Conservation (phyloP, 2,888 invertebrate genomes). For the Oxytorus armatus region DNA sequence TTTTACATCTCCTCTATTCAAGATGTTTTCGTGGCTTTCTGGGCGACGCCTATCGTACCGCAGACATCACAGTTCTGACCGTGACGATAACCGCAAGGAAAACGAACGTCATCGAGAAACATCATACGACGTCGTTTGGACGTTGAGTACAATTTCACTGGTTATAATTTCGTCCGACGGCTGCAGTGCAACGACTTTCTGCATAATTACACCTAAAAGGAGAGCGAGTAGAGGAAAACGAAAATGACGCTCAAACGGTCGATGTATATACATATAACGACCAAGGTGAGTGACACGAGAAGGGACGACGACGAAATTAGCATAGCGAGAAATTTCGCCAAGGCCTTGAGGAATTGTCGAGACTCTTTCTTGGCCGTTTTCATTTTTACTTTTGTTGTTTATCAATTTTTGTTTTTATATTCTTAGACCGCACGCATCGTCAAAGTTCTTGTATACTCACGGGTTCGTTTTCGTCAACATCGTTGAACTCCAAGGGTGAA, state of each 20-base stretch:
- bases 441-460: not conserved
- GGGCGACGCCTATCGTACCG: not conserved
- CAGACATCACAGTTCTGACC: slow-evolving; percentile 34
- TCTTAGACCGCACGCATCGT: not conserved
- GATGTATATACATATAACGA: slow-evolving; percentile 35
- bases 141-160: slow-evolving; percentile 57
- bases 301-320: slow-evolving; percentile 50
- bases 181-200: slow-evolving; percentile 17
- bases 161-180: slow-evolving; percentile 57
- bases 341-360: slow-evolving; percentile 13
- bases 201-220: slow-evolving; percentile 56
- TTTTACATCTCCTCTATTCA: not conserved
- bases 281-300: slow-evolving; percentile 27
- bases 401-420: not conserved
- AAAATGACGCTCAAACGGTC: too few relatives aligned
- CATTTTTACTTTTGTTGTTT: slow-evolving; percentile 17
- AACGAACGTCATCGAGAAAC: slow-evolving; percentile 35
- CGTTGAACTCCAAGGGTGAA: not conserved
- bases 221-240: slow-evolving; percentile 37
- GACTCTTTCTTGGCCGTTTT: not conserved
- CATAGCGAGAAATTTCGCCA: slow-evolving; percentile 32
- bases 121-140: slow-evolving; percentile 28
- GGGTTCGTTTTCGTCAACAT: not conserved
- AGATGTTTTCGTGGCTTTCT: not conserved
- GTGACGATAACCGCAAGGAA: slow-evolving; percentile 39